Evolutionary conservation across 2,888 invertebrate species (phyloP).

Genomic region (Mythimna impura): DNA sequence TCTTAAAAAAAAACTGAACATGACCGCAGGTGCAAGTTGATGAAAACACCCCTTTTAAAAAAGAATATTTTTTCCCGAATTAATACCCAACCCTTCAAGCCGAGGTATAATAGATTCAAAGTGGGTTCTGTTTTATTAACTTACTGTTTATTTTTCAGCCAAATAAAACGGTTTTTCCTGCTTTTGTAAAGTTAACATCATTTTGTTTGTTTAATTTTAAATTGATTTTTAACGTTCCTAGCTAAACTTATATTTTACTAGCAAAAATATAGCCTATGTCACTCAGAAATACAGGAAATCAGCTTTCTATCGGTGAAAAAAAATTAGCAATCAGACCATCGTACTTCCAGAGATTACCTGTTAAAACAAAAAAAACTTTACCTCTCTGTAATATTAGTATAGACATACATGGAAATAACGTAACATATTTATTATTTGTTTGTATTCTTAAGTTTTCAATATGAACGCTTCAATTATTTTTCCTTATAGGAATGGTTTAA

Average conservation of each 20-base stretch:
- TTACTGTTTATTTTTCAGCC: conserved; percentile 54
- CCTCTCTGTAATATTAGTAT: too few relatives aligned
- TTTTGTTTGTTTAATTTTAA: conserved; percentile 34
- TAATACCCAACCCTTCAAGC: conserved; percentile 58
- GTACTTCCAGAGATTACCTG: too few relatives aligned
- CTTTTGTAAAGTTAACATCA: conserved; percentile 21
- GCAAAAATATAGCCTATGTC: too few relatives aligned
- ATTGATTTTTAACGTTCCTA: conserved; percentile 5
- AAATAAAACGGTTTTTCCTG: conserved; percentile 43
- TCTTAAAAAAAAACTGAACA: conserved; percentile 32
- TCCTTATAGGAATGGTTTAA: background rate
- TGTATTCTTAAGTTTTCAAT: background rate
- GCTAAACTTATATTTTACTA: background rate
- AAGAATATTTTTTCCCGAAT: conserved; percentile 60
- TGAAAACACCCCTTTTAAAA: conserved; percentile 54
- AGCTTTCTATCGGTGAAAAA: too few relatives aligned
- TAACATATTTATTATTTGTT: background rate
- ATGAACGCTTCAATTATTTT: background rate
- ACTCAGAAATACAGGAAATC: too few relatives aligned
- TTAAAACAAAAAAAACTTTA: too few relatives aligned
- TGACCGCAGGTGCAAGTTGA: conserved; percentile 60
- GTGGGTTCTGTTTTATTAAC: conserved; percentile 55
- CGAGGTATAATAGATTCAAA: conserved; percentile 60
- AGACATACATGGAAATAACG: background rate
- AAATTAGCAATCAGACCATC: too few relatives aligned